These are phyloP conservation scores for Gallirallus australis DNA, from an alignment of 2,797 vertebrate genomes.

Conservation along the genomic window DNA sequence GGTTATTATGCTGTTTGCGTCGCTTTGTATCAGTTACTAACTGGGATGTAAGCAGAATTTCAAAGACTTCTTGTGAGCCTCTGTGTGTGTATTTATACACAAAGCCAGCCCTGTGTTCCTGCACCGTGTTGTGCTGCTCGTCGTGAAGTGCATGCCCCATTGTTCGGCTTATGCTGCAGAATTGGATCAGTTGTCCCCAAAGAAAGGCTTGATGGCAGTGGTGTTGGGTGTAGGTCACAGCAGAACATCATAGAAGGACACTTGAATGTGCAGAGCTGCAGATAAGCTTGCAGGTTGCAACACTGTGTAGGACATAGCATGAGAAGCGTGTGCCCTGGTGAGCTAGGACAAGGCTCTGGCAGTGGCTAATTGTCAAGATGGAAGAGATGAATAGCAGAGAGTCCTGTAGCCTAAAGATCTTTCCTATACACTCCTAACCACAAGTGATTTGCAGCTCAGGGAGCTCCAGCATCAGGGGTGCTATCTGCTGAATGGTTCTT, in stretches of 20 bases:
- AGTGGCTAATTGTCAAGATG: not conserved
- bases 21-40: not conserved
- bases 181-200: not conserved
- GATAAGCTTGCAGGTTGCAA: not conserved
- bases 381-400: not conserved
- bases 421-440: not conserved
- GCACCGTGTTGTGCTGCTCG: not conserved
- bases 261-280: not conserved
- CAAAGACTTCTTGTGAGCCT: not conserved
- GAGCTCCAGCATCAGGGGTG: not conserved
- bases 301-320: not conserved
- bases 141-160: not conserved
- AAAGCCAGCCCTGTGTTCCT: not conserved
- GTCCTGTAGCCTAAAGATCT: not conserved
- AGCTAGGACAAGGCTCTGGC: not conserved
- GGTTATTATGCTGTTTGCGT: conserved; percentile 1
- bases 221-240: not conserved
- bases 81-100: not conserved
- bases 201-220: not conserved
- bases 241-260: not conserved
- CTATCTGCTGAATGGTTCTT: not conserved
- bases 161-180: not conserved
- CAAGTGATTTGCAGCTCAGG: not conserved
- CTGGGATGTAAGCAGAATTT: not conserved
- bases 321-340: not conserved